phyloP scores from a whole-genome alignment of 2,113 vertebrate species.

The Lethenteron reissneri region DNA sequence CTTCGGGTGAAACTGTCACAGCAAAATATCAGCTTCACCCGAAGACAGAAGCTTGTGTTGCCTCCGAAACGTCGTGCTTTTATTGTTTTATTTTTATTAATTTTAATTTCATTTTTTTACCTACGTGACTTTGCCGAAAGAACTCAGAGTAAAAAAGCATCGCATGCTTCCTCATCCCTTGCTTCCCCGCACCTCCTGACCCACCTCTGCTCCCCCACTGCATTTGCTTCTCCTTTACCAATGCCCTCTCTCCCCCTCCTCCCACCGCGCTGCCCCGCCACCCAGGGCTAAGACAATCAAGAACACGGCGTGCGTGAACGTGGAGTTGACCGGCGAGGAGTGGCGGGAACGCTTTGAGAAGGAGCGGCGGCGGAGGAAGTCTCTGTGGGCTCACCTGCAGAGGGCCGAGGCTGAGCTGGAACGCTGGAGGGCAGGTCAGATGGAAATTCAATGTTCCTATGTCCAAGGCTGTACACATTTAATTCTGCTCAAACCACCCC shows the following conservation, averaged over 20 bases:
- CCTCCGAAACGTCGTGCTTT: too few relatives aligned
- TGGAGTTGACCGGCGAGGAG: not conserved
- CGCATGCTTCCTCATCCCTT: not conserved
- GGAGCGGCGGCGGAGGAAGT: not conserved
- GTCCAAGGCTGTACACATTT: too few relatives aligned
- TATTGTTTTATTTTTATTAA: too few relatives aligned
- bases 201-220: not conserved
- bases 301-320: not conserved
- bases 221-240: not conserved
- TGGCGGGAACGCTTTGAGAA: not conserved
- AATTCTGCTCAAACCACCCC: too few relatives aligned
- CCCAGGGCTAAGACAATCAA: constrained; percentile 6
- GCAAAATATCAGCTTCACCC: too few relatives aligned
- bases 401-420: not conserved
- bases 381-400: not conserved
- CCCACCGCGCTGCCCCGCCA: not conserved
- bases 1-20: too few relatives aligned
- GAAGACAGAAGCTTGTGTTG: too few relatives aligned
- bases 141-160: too few relatives aligned
- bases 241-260: not conserved
- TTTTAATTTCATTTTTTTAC: too few relatives aligned
- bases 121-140: too few relatives aligned
- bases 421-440: not conserved
- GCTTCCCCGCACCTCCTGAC: not conserved
- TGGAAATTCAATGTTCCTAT: too few relatives aligned